Evolutionary conservation across 2,888 invertebrate species (phyloP), one percentile per base, ranked within the genome.

Genomic region (Tinea semifulvella): DNA sequence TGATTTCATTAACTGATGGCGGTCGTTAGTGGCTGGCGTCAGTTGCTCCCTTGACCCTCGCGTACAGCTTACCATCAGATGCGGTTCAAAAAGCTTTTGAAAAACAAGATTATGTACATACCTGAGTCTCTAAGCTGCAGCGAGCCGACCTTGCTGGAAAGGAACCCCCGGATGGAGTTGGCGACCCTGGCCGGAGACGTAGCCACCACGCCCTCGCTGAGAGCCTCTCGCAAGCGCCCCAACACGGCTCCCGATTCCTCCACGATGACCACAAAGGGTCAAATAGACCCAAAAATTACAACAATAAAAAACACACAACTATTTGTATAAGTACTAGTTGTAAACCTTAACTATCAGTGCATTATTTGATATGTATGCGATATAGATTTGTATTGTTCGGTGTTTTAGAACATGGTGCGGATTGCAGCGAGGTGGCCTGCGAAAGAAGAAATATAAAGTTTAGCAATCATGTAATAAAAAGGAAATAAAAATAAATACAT

Each of bases 41-140:
- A n/a, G n/a, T n/a, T n/a, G n/a, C n/a, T n/a, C n/a, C n/a, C n/a
- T n/a, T n/a, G n/a, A n/a, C n/a, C n/a, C n/a, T n/a, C n/a, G n/a
- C n/a, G n/a, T n/a, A n/a, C n/a, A n/a, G n/a, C n/a, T n/a, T n/a
- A n/a, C n/a, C n/a, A n/a, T n/a, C n/a, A n/a, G n/a, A n/a, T n/a
- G n/a, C n/a, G n/a, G n/a, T n/a, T n/a, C n/a, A n/a, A n/a, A n/a
- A n/a, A n/a, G n/a, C n/a, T n/a, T n/a, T n/a, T n/a, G n/a, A n/a
- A n/a, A n/a, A 72, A 68, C 56, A 71, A 7, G 6, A 4, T 16
- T 26, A 20, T n/a, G 10, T 7, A 42, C 85, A 83, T 58, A 90
- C 90, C 90, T 87, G 89, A 86, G 63, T 90, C 89, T 62, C 87
- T 84, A 43, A 86, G 83, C 74, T 88, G 84, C 66, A 87, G 81